A percentile compares a stretch with the other conserved stretches of the same genome.
Conservation (phyloP, 1,140 invertebrate genomes). For the Oedothorax gibbosus region DNA sequence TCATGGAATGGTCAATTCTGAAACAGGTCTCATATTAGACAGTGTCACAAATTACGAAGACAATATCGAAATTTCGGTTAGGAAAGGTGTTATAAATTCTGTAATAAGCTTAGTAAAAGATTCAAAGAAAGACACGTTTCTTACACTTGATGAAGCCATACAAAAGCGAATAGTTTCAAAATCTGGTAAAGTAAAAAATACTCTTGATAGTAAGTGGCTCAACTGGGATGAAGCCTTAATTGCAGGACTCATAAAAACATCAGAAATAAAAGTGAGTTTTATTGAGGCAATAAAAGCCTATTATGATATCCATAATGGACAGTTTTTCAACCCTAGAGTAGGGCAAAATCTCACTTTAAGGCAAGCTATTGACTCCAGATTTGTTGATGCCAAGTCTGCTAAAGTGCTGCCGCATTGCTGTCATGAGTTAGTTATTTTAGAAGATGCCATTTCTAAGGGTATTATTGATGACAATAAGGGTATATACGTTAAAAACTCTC, state of each 20-base stretch:
- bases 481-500: slow-evolving; percentile 68
- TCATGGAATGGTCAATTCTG: slow-evolving; percentile 78
- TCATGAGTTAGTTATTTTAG: neutral
- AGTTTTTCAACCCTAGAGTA: slow-evolving; percentile 80
- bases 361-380: slow-evolving; percentile 76
- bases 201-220: slow-evolving; percentile 73
- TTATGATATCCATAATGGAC: slow-evolving; percentile 80
- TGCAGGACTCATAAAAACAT: slow-evolving; percentile 78
- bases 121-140: slow-evolving; percentile 76
- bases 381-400: neutral
- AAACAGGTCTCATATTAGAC: slow-evolving; percentile 80
- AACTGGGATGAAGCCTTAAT: slow-evolving; percentile 79
- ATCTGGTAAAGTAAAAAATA: slow-evolving; percentile 68
- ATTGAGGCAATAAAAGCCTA: slow-evolving; percentile 84
- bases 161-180: slow-evolving; percentile 67
- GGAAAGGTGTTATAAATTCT: slow-evolving; percentile 82
- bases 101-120: slow-evolving; percentile 86
- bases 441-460: slow-evolving; percentile 8
- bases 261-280: slow-evolving; percentile 77
- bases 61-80: slow-evolving; percentile 80
- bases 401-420: slow-evolving; percentile 1
- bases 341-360: slow-evolving; percentile 81
- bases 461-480: slow-evolving; percentile 82
- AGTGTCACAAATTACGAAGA: slow-evolving; percentile 77
- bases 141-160: slow-evolving; percentile 69